These are phyloP conservation scores for Neoaliturus tenellus DNA, from an alignment of 2,888 invertebrate species.

Conservation along the genomic window DNA sequence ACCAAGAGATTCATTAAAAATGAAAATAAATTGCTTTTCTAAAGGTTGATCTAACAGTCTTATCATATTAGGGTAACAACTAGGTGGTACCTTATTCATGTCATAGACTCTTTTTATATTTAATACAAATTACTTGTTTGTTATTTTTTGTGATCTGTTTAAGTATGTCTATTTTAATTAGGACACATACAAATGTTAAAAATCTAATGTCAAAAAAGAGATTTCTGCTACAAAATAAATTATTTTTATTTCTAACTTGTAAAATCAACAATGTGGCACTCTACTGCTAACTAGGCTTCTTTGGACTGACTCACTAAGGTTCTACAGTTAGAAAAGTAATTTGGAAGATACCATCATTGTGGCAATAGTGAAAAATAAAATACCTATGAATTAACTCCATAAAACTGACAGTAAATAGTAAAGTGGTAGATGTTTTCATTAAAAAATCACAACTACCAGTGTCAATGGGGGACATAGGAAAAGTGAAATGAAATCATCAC, in stretches of 20 bases:
- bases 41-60: conserved; percentile 38
- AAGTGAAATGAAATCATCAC: not conserved
- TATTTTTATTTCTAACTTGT: too few species aligned
- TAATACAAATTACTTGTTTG: not conserved
- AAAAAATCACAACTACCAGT: not conserved
- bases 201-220: too few species aligned
- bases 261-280: not conserved
- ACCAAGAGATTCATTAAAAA: conserved; percentile 16
- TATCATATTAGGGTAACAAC: conserved; percentile 16
- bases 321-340: not conserved
- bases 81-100: not conserved
- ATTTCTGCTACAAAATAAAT: too few species aligned
- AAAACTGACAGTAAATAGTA: too few species aligned
- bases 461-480: not conserved
- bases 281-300: not conserved
- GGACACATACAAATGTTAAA: too few species aligned
- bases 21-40: conserved; percentile 28
- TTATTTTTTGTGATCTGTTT: not conserved
- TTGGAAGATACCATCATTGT: not conserved
- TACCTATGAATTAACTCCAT: too few species aligned
- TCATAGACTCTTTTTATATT: not conserved
- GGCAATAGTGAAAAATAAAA: too few species aligned
- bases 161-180: not conserved
- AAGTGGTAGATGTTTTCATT: too few species aligned
- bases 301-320: too few species aligned